Conservation (phyloP, 2,797 vertebrate species). For the Uromys caudimaculatus region DNA sequence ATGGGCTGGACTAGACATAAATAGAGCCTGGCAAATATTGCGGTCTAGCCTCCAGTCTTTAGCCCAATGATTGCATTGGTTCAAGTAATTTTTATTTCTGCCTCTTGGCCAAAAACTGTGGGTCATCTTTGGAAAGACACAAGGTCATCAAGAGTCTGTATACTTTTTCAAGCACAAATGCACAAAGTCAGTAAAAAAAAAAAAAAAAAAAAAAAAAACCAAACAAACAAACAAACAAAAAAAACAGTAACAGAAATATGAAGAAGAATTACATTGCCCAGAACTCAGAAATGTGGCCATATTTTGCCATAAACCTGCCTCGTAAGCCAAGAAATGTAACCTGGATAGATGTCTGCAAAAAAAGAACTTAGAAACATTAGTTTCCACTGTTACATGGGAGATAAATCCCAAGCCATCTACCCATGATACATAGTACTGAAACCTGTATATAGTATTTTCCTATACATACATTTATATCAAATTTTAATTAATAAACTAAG, state of each 20-base stretch:
- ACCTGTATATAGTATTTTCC: neutral
- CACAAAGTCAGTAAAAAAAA: neutral
- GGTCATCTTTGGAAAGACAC: neutral
- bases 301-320: neutral
- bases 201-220: no score
- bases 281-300: neutral
- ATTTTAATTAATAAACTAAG: neutral
- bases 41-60: neutral
- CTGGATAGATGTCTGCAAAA: neutral
- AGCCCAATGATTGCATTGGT: neutral
- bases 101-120: neutral
- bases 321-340: neutral
- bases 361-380: neutral
- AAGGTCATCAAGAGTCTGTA: neutral
- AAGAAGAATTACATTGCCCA: conserved; percentile 17
- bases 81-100: neutral
- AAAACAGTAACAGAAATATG: neutral
- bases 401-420: neutral
- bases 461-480: neutral
- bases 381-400: neutral
- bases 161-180: neutral
- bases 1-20: neutral
- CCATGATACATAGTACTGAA: neutral
- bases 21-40: neutral
- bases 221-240: no score